phyloP scores from a whole-genome alignment of 2,888 invertebrate genomes.

The Phalangium opilio region DNA sequence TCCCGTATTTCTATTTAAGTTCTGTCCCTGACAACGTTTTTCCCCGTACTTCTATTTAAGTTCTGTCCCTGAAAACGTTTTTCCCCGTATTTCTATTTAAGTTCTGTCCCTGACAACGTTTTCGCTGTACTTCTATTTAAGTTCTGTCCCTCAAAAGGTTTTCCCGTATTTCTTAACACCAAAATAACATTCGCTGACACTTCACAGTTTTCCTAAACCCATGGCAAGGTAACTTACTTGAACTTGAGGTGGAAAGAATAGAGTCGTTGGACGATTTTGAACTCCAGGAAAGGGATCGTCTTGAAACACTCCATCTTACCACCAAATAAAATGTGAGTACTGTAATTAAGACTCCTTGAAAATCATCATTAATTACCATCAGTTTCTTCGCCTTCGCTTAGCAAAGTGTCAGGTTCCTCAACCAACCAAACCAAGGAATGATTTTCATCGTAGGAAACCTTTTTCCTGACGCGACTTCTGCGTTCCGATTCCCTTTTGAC shows the following conservation, averaged over 20 bases:
- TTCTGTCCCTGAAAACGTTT: too few relatives aligned
- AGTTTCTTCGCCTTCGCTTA: slow-evolving; percentile 17
- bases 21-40: too few relatives aligned
- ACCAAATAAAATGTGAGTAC: slow-evolving; percentile 3
- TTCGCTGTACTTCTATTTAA: too few relatives aligned
- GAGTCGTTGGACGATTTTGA: slow-evolving; percentile 1
- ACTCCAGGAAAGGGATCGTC: background rate
- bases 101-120: too few relatives aligned
- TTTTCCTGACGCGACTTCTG: slow-evolving; percentile 38
- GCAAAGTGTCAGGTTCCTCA: slow-evolving; percentile 17
- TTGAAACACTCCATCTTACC: background rate
- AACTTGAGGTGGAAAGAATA: background rate
- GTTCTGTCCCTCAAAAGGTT: too few relatives aligned
- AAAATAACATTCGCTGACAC: too few relatives aligned
- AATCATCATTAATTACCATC: slow-evolving; percentile 15
- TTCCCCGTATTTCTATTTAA: too few relatives aligned
- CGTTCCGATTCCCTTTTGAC: slow-evolving; percentile 82
- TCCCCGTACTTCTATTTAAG: too few relatives aligned
- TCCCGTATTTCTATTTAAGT: too few relatives aligned
- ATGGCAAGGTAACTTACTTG: too few relatives aligned
- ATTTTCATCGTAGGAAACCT: slow-evolving; percentile 18
- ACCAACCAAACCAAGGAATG: slow-evolving; percentile 16
- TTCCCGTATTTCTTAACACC: too few relatives aligned
- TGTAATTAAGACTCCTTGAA: background rate
- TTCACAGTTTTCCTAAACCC: too few relatives aligned